A percentile compares a stretch with the other conserved stretches of the same genome.
Conservation (phyloP, 1,140 invertebrate genomes). For the Trichonephila inaurata region DNA sequence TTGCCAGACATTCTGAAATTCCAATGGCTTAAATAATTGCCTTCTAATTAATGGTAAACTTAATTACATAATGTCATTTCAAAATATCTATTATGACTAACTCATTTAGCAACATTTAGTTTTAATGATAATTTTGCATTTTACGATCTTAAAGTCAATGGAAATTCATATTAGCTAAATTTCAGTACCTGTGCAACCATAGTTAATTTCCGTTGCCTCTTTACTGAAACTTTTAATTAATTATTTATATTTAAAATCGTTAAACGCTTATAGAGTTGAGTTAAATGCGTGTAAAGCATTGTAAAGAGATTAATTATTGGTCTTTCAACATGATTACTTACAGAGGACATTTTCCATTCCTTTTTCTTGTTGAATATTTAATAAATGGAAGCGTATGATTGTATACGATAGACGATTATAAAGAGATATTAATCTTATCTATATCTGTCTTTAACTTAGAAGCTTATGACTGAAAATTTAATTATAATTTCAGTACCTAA, state of each 20-base stretch:
- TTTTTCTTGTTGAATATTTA: neutral
- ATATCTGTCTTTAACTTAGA: too few species aligned
- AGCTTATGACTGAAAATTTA: too few species aligned
- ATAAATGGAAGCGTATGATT: too few species aligned
- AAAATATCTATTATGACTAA: neutral
- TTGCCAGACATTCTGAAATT: neutral
- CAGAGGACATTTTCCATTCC: neutral
- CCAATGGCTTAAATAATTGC: conserved; percentile 1
- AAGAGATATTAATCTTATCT: too few species aligned
- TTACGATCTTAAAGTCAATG: neutral
- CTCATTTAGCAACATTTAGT: neutral
- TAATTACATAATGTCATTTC: conserved; percentile 5
- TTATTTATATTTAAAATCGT: neutral
- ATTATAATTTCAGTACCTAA: too few species aligned
- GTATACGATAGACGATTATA: too few species aligned
- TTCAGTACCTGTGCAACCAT: neutral
- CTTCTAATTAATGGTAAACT: conserved; percentile 10
- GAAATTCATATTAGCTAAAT: neutral
- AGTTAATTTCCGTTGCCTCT: neutral
- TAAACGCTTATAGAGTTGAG: neutral
- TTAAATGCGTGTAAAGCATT: neutral
- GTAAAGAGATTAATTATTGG: neutral
- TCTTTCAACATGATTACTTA: neutral
- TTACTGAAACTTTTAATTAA: neutral
- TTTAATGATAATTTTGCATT: neutral